Conservation (phyloP, 2,888 invertebrate genomes). For the Eupithecia abbreviata region DNA sequence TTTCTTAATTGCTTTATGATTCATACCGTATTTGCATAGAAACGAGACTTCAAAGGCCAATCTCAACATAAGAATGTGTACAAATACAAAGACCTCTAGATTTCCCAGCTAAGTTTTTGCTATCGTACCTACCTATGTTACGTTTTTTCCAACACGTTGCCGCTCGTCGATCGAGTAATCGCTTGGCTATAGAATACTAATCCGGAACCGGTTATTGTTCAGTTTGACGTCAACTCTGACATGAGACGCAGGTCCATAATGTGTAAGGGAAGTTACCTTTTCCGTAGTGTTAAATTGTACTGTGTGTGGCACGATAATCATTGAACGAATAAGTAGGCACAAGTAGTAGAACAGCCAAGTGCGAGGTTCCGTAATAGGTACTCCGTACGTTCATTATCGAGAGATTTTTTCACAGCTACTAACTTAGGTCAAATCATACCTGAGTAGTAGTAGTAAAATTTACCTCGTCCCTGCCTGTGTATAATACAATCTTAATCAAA, state of each 20-base stretch:
- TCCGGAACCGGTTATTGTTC: conserved; percentile 39
- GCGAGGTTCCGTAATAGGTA: too few relatives aligned
- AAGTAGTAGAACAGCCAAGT: too few relatives aligned
- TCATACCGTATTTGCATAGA: conserved; percentile 20
- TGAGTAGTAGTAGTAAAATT: too few relatives aligned
- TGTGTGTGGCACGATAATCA: too few relatives aligned
- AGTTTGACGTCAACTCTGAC: conserved; percentile 41
- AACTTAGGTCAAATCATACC: too few relatives aligned
- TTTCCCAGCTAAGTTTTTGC: conserved; percentile 12
- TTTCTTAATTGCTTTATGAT: conserved; percentile 6
- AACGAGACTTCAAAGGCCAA: conserved; percentile 8
- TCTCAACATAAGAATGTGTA: conserved; percentile 3
- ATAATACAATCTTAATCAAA: too few relatives aligned
- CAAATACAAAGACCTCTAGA: conserved; percentile 1
- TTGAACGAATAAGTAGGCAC: conserved; percentile 6
- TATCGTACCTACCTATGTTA: conserved; percentile 7
- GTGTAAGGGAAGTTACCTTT: conserved; percentile 45
- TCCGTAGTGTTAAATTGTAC: conserved; percentile 18
- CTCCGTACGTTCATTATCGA: too few relatives aligned
- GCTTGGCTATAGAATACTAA: conserved; percentile 41
- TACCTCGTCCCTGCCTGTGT: too few relatives aligned
- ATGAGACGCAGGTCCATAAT: conserved; percentile 12
- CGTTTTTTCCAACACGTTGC: conserved; percentile 37
- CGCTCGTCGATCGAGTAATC: conserved; percentile 32
- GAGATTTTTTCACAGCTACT: too few relatives aligned